Conservation (phyloP, 1,140 invertebrate genomes). For the Megathymus violae region DNA sequence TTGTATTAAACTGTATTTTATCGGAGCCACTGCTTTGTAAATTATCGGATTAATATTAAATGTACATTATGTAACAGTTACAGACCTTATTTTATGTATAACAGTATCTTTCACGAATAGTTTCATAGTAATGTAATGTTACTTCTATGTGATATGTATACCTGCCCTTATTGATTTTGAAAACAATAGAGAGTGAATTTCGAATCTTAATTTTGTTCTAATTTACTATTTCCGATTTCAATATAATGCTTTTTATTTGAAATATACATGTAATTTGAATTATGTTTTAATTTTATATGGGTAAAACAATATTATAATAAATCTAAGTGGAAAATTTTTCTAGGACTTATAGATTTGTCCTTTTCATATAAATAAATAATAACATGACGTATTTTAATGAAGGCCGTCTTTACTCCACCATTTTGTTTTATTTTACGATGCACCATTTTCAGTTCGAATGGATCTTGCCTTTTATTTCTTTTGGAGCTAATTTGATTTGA, state of each 20-base stretch:
- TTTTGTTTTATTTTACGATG: slow-evolving; percentile 55
- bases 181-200: slow-evolving; percentile 11
- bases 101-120: no score
- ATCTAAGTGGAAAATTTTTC: neutral
- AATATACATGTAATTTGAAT: neutral
- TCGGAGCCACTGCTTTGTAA: no score
- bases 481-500: slow-evolving; percentile 47
- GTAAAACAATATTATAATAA: neutral
- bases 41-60: no score
- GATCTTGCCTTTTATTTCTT: slow-evolving; percentile 46
- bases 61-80: no score
- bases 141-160: no score
- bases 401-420: slow-evolving; percentile 54
- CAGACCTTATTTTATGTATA: no score
- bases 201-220: slow-evolving; percentile 12
- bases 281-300: neutral
- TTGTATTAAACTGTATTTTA: neutral
- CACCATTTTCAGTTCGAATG: slow-evolving; percentile 43
- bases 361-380: slow-evolving; percentile 5
- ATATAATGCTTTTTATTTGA: neutral
- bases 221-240: slow-evolving; percentile 13
- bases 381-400: slow-evolving; percentile 38
- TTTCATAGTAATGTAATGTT: no score
- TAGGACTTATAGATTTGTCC: neutral
- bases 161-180: slow-evolving; percentile 20